These are phyloP conservation scores for Ptychodera flava DNA, from an alignment of 35 echinoderm and acorn worm species.

Conservation along the genomic window DNA sequence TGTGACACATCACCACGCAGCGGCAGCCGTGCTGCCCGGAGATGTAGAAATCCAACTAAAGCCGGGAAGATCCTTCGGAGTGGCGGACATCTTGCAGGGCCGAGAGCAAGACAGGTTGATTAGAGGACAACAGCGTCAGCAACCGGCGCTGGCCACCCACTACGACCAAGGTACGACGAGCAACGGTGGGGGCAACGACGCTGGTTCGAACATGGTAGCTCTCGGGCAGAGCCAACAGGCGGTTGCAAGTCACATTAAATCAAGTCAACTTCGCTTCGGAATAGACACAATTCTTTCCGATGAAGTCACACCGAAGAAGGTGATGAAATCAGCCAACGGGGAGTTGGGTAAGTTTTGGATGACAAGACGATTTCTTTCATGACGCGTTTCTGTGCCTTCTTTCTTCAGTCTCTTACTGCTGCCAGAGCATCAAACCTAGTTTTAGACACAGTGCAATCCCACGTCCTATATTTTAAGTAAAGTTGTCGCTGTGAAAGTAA, in stretches of 20 bases:
- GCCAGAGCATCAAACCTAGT: too few species aligned
- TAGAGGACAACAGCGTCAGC: not conserved
- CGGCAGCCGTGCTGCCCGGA: not conserved
- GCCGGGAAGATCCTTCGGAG: not conserved
- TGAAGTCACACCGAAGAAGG: not conserved
- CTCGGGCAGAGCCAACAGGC: not conserved
- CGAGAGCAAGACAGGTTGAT: not conserved
- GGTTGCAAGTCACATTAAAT: not conserved
- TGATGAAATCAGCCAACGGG: not conserved
- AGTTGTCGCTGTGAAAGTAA: too few species aligned
- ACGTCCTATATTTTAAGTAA: too few species aligned
- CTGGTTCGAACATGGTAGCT: not conserved
- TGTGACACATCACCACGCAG: not conserved
- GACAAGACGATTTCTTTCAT: too few species aligned
- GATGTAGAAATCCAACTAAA: not conserved
- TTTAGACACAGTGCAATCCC: too few species aligned
- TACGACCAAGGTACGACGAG: not conserved
- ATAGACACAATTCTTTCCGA: not conserved
- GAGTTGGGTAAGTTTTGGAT: not conserved
- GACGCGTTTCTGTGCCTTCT: too few species aligned
- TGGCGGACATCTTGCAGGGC: not conserved
- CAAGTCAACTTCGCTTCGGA: not conserved
- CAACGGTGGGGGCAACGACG: not conserved
- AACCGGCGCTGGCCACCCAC: not conserved
- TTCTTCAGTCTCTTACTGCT: too few species aligned